Evolutionary conservation across 2,888 invertebrate species (phyloP).

Genomic region (Hedya salicella): DNA sequence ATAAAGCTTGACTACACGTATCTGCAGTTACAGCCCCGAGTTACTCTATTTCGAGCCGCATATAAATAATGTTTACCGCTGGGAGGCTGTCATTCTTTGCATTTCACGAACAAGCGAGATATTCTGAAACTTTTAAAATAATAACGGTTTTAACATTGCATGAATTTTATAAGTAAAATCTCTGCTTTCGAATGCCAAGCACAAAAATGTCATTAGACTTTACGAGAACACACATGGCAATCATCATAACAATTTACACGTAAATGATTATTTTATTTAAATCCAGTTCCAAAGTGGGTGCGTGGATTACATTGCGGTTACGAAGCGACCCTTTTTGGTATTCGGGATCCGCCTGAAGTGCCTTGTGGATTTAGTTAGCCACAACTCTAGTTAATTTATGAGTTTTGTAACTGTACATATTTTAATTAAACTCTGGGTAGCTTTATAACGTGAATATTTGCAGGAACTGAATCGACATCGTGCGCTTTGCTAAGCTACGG

Average conservation of each 20-base stretch:
- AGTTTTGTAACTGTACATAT: slow-evolving; percentile 16
- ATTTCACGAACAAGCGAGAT: background rate
- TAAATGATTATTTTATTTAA: slow-evolving; percentile 28
- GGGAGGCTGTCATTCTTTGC: background rate
- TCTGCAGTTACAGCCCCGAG: background rate
- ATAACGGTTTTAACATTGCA: background rate
- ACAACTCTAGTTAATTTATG: slow-evolving; percentile 26
- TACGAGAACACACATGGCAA: background rate
- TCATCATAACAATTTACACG: slow-evolving; percentile 1
- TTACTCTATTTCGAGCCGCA: background rate
- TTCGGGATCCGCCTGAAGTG: slow-evolving; percentile 13
- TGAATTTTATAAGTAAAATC: background rate
- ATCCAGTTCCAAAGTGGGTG: slow-evolving; percentile 20
- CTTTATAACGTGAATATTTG: background rate
- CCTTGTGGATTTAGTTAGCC: slow-evolving; percentile 15
- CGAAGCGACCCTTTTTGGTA: slow-evolving; percentile 24
- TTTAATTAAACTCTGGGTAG: slow-evolving; percentile 19
- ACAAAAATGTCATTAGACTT: background rate
- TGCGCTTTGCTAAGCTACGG: background rate
- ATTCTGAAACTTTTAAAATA: background rate
- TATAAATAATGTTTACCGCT: background rate
- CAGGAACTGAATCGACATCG: background rate
- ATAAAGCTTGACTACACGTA: background rate
- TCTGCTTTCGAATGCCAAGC: background rate
- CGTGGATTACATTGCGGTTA: slow-evolving; percentile 23